Evolutionary conservation across 2,888 invertebrate species (phyloP).

Genomic region (Apodemia hepburni): DNA sequence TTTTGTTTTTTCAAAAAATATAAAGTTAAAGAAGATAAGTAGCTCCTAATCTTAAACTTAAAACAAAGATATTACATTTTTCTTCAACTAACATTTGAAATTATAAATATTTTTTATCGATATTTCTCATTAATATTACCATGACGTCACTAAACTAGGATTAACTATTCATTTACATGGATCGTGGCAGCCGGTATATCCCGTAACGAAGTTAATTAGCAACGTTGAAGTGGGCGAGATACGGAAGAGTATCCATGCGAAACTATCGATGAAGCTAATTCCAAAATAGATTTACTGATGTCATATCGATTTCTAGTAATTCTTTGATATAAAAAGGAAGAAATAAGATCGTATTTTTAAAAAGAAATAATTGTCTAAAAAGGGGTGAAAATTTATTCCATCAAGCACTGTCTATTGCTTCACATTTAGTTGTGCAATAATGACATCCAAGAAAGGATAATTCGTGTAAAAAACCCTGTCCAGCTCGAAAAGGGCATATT

Average conservation of each 20-base stretch:
- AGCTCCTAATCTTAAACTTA: too few relatives aligned
- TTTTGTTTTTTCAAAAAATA: too few relatives aligned
- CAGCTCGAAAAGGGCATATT: too few relatives aligned
- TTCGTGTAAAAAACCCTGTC: too few relatives aligned
- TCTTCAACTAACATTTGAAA: too few relatives aligned
- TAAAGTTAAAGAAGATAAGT: not conserved
- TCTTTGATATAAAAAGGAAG: not conserved
- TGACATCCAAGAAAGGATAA: too few relatives aligned
- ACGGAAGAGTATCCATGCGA: constrained; percentile 44
- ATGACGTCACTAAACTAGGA: not conserved
- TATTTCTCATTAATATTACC: not conserved
- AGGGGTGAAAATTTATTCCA: too few relatives aligned
- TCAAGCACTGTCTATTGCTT: too few relatives aligned
- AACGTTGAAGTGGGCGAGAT: constrained; percentile 40
- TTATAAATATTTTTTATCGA: not conserved
- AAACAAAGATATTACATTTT: too few relatives aligned
- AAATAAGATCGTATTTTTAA: not conserved
- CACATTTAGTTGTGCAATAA: too few relatives aligned
- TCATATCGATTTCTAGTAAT: constrained; percentile 15
- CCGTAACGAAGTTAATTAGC: constrained; percentile 40
- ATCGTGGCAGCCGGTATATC: constrained; percentile 4
- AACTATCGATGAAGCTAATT: constrained; percentile 39
- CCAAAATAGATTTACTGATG: constrained; percentile 25
- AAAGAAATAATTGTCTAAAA: too few relatives aligned
- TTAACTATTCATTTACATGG: constrained; percentile 5